Conservation (phyloP, 2,113 vertebrate genomes). For the Paracanthobrama guichenoti region DNA sequence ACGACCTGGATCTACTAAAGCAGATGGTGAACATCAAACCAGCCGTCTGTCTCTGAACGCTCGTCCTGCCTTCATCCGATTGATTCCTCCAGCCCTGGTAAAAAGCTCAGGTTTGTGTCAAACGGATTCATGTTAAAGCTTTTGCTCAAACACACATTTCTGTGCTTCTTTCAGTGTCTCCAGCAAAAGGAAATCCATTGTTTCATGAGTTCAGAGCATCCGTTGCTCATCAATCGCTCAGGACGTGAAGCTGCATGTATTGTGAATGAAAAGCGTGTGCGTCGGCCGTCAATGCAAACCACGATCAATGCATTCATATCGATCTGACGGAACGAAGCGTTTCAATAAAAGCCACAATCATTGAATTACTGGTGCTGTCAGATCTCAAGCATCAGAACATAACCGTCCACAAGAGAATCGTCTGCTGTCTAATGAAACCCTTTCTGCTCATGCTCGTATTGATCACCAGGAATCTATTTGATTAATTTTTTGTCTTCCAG, state of each 20-base stretch:
- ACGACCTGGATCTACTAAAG: neutral
- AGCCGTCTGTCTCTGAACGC: neutral
- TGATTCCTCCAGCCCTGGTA: neutral
- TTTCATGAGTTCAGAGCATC: neutral
- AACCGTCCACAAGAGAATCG: slow-evolving; percentile 1
- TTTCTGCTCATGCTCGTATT: neutral
- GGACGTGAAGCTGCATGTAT: slow-evolving; percentile 21
- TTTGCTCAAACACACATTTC: slow-evolving; percentile 55
- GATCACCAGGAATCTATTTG: neutral
- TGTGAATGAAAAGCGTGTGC: slow-evolving; percentile 59
- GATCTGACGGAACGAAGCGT: slow-evolving; percentile 62
- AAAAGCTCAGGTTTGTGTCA: neutral
- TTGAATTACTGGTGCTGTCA: slow-evolving; percentile 31
- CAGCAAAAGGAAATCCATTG: neutral
- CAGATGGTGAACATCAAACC: slow-evolving; percentile 4
- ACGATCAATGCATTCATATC: slow-evolving; percentile 79
- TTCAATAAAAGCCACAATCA: slow-evolving; percentile 71
- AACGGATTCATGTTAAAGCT: slow-evolving; percentile 33
- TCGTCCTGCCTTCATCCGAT: neutral
- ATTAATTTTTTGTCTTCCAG: neutral
- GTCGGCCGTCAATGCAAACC: slow-evolving; percentile 61
- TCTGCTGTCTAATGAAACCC: neutral
- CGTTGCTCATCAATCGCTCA: neutral
- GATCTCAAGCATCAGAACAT: slow-evolving; percentile 12
- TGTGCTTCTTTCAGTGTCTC: neutral